phyloP scores from a whole-genome alignment of 2,888 invertebrate genomes.

The Hypena proboscidalis region DNA sequence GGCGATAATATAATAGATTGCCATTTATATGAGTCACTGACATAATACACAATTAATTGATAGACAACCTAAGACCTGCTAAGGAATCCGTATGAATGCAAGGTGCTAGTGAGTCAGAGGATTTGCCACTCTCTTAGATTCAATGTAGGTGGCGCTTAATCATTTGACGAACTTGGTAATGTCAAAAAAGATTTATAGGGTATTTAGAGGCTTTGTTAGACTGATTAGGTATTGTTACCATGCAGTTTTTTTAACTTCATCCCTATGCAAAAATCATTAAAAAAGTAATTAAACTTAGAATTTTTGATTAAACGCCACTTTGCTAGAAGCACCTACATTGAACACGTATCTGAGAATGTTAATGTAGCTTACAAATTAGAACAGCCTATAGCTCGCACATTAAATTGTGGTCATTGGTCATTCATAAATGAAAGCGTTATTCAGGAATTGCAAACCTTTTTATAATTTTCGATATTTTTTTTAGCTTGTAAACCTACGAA shows the following conservation, averaged over 20 bases:
- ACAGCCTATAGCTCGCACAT: slow-evolving; percentile 47
- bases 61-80: slow-evolving; percentile 14
- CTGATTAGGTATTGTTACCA: too few relatives aligned
- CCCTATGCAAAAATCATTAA: too few relatives aligned
- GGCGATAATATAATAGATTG: slow-evolving; percentile 7
- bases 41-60: slow-evolving; percentile 11
- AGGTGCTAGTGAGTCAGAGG: slow-evolving; percentile 47
- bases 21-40: slow-evolving; percentile 39
- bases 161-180: slow-evolving; percentile 15
- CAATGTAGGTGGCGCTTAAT: slow-evolving; percentile 28
- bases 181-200: neutral
- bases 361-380: slow-evolving; percentile 45
- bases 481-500: too few relatives aligned
- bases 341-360: slow-evolving; percentile 39
- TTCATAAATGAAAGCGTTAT: slow-evolving; percentile 61
- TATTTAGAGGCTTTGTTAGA: neutral
- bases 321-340: slow-evolving; percentile 7
- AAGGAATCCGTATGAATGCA: slow-evolving; percentile 50
- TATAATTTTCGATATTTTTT: too few relatives aligned
- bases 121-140: slow-evolving; percentile 49
- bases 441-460: too few relatives aligned
- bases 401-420: slow-evolving; percentile 64
- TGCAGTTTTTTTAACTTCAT: too few relatives aligned
- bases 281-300: too few relatives aligned
- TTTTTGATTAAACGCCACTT: too few relatives aligned